phyloP scores from a whole-genome alignment of 2,888 invertebrate species.

The Pegoplata infirma region DNA sequence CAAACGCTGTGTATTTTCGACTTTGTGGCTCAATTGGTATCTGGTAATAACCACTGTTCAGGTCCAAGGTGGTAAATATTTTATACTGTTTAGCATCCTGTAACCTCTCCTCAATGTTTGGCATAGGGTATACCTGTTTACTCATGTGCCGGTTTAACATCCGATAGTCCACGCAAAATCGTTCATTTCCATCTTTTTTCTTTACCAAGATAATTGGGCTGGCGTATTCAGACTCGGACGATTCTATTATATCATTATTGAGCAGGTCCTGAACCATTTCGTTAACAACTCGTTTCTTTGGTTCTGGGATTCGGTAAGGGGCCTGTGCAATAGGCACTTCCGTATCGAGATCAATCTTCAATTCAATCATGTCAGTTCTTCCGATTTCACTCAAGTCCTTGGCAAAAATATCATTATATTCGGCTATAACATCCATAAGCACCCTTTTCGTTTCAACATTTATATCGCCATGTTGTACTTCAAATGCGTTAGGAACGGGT shows the following conservation, averaged over 20 bases:
- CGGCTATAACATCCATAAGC: conserved; percentile 7
- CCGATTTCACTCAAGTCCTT: conserved; percentile 37
- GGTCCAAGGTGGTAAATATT: conserved; percentile 38
- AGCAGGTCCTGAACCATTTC: neutral
- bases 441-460: neutral
- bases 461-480: neutral
- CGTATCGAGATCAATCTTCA: conserved; percentile 36
- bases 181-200: conserved; percentile 50
- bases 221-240: no score
- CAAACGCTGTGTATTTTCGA: conserved; percentile 49
- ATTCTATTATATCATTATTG: neutral
- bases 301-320: conserved; percentile 46
- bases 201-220: no score
- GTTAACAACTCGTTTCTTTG: neutral
- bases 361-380: conserved; percentile 33
- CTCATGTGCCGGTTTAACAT: conserved; percentile 31
- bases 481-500: neutral
- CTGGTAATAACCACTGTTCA: conserved; percentile 58
- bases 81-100: conserved; percentile 31
- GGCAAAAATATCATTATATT: conserved; percentile 33
- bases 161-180: conserved; percentile 54
- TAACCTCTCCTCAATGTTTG: conserved; percentile 52
- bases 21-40: conserved; percentile 18
- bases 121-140: conserved; percentile 53
- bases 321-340: conserved; percentile 26